These are phyloP conservation scores for Maniola jurtina DNA, from an alignment of 1,140 invertebrate genomes.

Conservation along the genomic window DNA sequence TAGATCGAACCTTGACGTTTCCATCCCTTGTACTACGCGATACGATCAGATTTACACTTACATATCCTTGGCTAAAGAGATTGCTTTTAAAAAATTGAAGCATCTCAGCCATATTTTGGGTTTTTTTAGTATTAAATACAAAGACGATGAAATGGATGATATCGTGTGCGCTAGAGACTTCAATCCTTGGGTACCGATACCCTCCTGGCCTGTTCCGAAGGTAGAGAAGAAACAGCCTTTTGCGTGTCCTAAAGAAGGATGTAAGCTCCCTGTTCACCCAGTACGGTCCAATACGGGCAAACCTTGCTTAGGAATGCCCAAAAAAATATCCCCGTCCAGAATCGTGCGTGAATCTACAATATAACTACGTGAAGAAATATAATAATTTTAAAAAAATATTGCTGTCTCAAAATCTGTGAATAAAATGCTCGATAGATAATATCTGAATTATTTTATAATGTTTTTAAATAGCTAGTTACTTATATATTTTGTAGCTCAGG, in stretches of 20 bases:
- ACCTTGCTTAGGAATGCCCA: conserved; percentile 10
- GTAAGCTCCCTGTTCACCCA: conserved; percentile 35
- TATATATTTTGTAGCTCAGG: no score
- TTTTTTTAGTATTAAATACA: neutral
- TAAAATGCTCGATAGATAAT: no score
- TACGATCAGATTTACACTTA: conserved; percentile 1
- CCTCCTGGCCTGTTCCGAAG: conserved; percentile 47
- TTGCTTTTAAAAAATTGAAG: neutral
- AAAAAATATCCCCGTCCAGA: conserved; percentile 7
- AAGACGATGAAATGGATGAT: neutral
- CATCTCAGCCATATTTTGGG: neutral
- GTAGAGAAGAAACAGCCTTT: conserved; percentile 35
- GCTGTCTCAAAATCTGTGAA: no score
- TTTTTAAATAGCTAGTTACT: no score
- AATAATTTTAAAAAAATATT: no score
- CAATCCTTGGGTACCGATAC: conserved; percentile 59
- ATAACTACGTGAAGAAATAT: neutral
- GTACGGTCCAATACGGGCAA: conserved; percentile 19
- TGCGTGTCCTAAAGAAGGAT: conserved; percentile 49
- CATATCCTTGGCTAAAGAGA: conserved; percentile 5
- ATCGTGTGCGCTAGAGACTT: conserved; percentile 37
- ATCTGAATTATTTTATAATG: no score
- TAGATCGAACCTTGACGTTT: neutral
- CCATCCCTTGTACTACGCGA: neutral
- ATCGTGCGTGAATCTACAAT: neutral